These are phyloP conservation scores for Ecdyonurus torrentis DNA, from an alignment of 2,888 invertebrate genomes.

Conservation along the genomic window DNA sequence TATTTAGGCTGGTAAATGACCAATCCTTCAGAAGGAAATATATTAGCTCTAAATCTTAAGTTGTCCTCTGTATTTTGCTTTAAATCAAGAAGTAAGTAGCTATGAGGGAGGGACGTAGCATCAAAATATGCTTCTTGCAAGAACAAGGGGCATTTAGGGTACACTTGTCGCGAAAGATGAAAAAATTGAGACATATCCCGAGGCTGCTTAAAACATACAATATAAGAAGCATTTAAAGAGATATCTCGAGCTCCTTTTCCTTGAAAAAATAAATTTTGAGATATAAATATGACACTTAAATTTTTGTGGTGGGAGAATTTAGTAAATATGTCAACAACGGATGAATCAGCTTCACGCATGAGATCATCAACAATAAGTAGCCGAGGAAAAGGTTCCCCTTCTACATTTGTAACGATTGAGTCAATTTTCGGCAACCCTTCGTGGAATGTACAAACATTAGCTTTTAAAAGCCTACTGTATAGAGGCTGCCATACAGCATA, in stretches of 20 bases:
- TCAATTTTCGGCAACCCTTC: not conserved
- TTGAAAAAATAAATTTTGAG: not conserved
- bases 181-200: conserved; percentile 12
- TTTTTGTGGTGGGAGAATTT: not conserved
- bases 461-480: not conserved
- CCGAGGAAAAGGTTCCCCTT: not conserved
- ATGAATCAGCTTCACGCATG: not conserved
- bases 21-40: not conserved
- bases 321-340: not conserved
- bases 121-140: conserved; percentile 13
- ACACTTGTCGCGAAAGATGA: conserved; percentile 12
- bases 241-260: conserved; percentile 9
- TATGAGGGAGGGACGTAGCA: conserved; percentile 9
- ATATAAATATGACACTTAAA: not conserved
- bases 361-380: not conserved
- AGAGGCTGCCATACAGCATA: not conserved
- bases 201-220: conserved; percentile 13
- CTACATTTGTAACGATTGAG: not conserved
- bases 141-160: conserved; percentile 13
- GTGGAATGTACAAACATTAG: not conserved
- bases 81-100: conserved; percentile 8
- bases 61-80: not conserved
- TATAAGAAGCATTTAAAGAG: conserved; percentile 11
- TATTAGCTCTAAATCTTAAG: not conserved
- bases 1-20: not conserved